Evolutionary conservation across 2,113 vertebrate genomes (phyloP), one percentile per base, ranked within the genome.

Genomic region (Oxyruncus cristatus): DNA sequence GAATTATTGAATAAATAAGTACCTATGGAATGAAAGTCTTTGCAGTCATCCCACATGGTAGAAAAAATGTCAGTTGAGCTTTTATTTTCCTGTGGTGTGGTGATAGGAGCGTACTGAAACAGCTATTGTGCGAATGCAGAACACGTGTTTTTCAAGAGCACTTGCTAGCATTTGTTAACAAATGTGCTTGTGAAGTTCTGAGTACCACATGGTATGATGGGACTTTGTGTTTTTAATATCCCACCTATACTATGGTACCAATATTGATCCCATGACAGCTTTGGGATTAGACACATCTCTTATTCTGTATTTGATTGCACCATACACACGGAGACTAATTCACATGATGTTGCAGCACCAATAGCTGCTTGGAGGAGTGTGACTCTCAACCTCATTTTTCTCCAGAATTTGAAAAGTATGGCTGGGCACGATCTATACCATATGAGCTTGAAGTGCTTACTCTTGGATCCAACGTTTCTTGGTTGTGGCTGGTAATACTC

Each of bases 381-480:
- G 4, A 47, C 18, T 35, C 18, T 32, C 23, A 56, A 16, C 28
- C 13, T 86, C 12, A 6, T 5, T 82, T 78, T 82, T 28, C 46
- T 87, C 17, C n/a, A 75, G 72, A 52, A 59, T 44, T 41, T 95
- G n/a, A 27, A n/a, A 49, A 79, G 26, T 22, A 26, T 44, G 44
- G 14, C 39, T 76, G 35, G 37, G 11, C 7, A 6, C 22, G 62
- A 5, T n/a, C 52, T 39, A 1, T 39, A 53, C 18, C 0, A 0
- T 39, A 22, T 2, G 0, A 22, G 22, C 26, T 63, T 8, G 30
- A 42, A 72, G 32, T 5, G 1, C 5, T 4, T 3, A 3, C 33
- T 55, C 14, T 30, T 63, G 39, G 22, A 53, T 49, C 7, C n/a
- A 83, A 4, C 3, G 5, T 53, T 80, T 72, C 37, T 87, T 86